Evolutionary conservation across 2,797 vertebrate species (phyloP), one percentile per base, ranked within the genome.

Genomic region (Sebastes melanostomus): DNA sequence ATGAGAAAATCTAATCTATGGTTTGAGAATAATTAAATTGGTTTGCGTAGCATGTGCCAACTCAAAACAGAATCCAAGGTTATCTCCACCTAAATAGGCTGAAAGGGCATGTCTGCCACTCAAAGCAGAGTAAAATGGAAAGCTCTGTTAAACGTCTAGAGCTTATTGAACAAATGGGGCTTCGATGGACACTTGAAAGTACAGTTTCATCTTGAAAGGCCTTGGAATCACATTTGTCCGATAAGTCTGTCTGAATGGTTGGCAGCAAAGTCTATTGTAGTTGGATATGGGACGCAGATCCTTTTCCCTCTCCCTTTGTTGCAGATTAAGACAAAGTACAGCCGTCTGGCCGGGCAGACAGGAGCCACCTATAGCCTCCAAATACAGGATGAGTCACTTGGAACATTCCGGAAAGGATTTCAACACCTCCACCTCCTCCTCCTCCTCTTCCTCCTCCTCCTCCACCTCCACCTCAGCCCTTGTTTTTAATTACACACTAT

Each of bases 401-500:
- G 86, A 91, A 92, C 93, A 95, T 94, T 94, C 93, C 92, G 85
- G 91, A 93, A 92, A 94, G 92, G 92, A 94, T 95, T 93, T 91
- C 81, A 88, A 84, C 86, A 81, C 78, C 71, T 81, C 67, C 32
- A 55, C 74, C n/a, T 58, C 29, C 32, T 2, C 46, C 8, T 8
- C 68, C 10, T 2, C 62, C 58, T 2, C 22, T 29, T 11, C 71
- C 10, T 2, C 20, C 59, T 12, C 72, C 16, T 3, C 66, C 66
- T 22, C 60, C 63, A 3, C 38, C 30, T 16, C 55, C 72, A 58
- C 27, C 38, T 61, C 38, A 66, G 14, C 59, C 75, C 86, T 84
- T 88, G 83, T 84, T 92, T 95, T 95, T 95, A 96, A 96, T 96
- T 94, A 95, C 91, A 94, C 89, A 90, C 90, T 95, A 93, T 94